Conservation (phyloP, 1,140 invertebrate species). For the Zaprionus gabonicus region DNA sequence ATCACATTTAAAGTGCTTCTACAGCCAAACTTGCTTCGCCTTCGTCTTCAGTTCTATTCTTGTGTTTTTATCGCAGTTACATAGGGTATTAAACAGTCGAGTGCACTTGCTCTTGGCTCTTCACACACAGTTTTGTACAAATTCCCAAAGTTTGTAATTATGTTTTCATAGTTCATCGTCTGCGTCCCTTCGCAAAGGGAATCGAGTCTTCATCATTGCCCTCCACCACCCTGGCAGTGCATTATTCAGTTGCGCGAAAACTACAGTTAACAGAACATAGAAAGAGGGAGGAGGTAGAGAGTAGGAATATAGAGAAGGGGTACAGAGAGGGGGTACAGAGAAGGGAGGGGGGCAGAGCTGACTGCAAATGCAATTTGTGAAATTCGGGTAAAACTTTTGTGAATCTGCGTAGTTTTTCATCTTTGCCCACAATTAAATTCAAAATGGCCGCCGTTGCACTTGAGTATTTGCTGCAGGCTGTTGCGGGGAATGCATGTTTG, state of each 20-base stretch:
- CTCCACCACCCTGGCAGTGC: background rate
- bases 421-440: background rate
- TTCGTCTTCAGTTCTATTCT: too few species aligned
- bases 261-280: background rate
- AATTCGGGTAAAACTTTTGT: background rate
- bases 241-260: background rate
- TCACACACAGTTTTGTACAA: background rate
- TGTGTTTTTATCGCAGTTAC: background rate
- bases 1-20: too few species aligned
- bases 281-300: too few species aligned
- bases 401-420: constrained; percentile 2
- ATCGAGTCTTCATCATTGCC: constrained; percentile 1
- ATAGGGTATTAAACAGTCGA: background rate
- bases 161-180: background rate
- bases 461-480: background rate
- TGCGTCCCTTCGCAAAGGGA: background rate
- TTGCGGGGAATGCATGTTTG: constrained; percentile 2
- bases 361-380: background rate
- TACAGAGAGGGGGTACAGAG: background rate
- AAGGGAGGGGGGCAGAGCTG: background rate
- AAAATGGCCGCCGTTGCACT: constrained; percentile 12
- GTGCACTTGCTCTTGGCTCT: background rate
- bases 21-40: too few species aligned
- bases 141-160: background rate
- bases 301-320: background rate